A percentile compares a stretch with the other conserved stretches of the same genome.
Evolutionary conservation across 1,140 invertebrate species (phyloP).

Genomic region (Drosophila paulistorum): DNA sequence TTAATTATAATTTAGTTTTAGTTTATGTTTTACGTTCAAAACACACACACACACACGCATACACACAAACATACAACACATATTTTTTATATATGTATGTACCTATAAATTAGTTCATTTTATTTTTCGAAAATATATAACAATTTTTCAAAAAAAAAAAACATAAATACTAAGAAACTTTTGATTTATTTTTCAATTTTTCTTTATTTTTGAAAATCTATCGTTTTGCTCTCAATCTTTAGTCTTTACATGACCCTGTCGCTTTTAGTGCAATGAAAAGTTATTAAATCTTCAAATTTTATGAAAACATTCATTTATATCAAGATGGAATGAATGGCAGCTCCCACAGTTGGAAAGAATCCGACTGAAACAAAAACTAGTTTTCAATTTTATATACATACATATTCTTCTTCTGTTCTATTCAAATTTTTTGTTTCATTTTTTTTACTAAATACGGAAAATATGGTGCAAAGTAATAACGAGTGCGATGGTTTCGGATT

Average conservation of each 20-base stretch:
- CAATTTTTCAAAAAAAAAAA: constrained; percentile 65
- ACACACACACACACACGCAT: constrained; percentile 16
- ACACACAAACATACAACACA: constrained; percentile 23
- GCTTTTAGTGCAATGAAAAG: too few species aligned
- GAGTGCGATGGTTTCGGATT: constrained; percentile 51
- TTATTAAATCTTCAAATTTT: not conserved
- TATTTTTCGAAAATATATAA: constrained; percentile 77
- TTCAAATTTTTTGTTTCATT: not conserved
- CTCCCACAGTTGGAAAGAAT: too few species aligned
- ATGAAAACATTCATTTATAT: too few species aligned
- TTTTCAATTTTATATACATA: too few species aligned
- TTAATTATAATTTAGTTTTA: constrained; percentile 44
- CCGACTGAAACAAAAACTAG: too few species aligned
- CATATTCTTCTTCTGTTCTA: not conserved
- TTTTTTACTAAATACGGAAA: not conserved
- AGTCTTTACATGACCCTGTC: too few species aligned
- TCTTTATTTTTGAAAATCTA: not conserved
- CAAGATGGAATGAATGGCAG: too few species aligned
- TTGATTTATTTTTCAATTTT: constrained; percentile 23
- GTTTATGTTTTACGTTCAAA: constrained; percentile 48
- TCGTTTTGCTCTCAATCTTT: not conserved
- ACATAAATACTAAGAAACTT: constrained; percentile 12
- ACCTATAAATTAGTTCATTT: constrained; percentile 69
- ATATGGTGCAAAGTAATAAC: constrained; percentile 13
- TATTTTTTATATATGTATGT: constrained; percentile 42